Percentiles rank a stretch among this genome's conserved stretches.
phyloP scores from a whole-genome alignment of 1,140 invertebrate genomes.

The Lepidurus packardi region DNA sequence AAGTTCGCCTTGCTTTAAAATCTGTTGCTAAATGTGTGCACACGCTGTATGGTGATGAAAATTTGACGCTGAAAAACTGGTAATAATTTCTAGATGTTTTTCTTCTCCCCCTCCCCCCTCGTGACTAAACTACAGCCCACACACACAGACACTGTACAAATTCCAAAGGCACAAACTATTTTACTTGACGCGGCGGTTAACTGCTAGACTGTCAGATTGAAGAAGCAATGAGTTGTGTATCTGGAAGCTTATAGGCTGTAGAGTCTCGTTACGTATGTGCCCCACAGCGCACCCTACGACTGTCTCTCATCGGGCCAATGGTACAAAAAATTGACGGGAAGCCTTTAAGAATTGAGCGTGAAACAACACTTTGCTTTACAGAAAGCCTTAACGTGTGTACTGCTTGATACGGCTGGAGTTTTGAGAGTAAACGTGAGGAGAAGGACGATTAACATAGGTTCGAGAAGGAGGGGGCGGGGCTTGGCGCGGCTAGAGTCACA shows the following conservation, averaged over 20 bases:
- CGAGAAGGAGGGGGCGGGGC: neutral
- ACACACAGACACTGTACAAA: neutral
- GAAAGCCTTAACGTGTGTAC: conserved; percentile 21
- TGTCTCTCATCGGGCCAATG: neutral
- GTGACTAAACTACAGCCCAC: too few species aligned
- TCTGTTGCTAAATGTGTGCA: neutral
- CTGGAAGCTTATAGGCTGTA: conserved; percentile 5
- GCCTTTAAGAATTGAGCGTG: neutral
- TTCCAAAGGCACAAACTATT: neutral
- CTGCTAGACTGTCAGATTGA: neutral
- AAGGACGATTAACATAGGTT: conserved; percentile 10
- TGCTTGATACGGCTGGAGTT: neutral
- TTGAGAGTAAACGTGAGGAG: neutral
- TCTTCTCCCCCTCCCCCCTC: neutral
- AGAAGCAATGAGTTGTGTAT: neutral
- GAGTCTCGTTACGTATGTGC: neutral
- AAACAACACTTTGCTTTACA: neutral
- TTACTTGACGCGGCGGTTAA: neutral
- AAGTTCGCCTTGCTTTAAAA: neutral
- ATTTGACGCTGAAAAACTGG: neutral
- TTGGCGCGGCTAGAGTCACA: conserved; percentile 1
- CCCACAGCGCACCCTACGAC: neutral
- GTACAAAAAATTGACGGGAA: neutral
- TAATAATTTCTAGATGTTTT: neutral
- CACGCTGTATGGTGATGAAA: neutral